Conservation (phyloP, 2,888 invertebrate genomes). For the Drosophila suboccidentalis region DNA sequence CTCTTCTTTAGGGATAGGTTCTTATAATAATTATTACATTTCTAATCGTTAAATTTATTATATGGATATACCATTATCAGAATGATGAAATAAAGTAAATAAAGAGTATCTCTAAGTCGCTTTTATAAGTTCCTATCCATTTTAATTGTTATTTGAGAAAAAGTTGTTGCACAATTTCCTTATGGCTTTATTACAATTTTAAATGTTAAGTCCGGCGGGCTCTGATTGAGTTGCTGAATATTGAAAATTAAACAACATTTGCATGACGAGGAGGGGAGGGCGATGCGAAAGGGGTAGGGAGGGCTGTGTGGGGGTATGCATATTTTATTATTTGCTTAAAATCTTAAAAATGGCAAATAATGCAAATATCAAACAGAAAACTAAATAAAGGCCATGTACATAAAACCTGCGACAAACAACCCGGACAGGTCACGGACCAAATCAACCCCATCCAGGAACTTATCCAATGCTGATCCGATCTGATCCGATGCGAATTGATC, state of each 20-base stretch:
- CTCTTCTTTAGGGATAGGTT: no score
- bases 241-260: constrained; percentile 43
- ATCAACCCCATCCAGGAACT: constrained; percentile 7
- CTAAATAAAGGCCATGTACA: constrained; percentile 33
- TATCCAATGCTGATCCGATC: constrained; percentile 16
- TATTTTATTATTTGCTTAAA: constrained; percentile 58
- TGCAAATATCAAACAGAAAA: constrained; percentile 55
- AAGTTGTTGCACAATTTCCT: constrained; percentile 6
- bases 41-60: no score
- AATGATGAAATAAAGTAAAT: no score
- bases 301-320: constrained; percentile 15
- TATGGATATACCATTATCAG: no score
- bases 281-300: neutral
- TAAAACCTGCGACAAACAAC: constrained; percentile 65
- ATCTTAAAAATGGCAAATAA: constrained; percentile 50
- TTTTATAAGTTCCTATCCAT: neutral
- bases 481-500: constrained; percentile 18
- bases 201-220: constrained; percentile 44
- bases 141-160: neutral
- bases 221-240: constrained; percentile 36
- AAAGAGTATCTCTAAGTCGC: neutral
- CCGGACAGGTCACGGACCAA: constrained; percentile 43
- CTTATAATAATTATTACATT: no score
- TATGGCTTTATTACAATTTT: constrained; percentile 38
- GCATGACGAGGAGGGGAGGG: neutral